Evolutionary conservation across 2,113 vertebrate genomes (phyloP), one percentile per base, ranked within the genome.

Genomic region (Bombycilla garrulus): DNA sequence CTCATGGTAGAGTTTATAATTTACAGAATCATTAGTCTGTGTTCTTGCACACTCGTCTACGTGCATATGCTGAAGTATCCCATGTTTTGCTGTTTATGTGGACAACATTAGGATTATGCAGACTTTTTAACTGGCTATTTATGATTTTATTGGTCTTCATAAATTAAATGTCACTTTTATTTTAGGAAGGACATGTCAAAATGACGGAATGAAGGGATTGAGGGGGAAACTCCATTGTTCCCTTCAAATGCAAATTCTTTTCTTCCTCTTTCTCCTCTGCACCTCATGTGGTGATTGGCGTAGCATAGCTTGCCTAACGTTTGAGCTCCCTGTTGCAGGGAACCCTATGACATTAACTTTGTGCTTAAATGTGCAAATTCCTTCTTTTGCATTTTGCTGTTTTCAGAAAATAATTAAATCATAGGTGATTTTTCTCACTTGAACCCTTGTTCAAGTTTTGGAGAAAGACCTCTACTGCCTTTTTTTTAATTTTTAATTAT

Each of bases 211-310:
- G 81, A 92, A 88, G n/a, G 42, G 71, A 36, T 1, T 66, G 90
- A 77, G 42, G 47, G 28, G 25, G n/a, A 90, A 81, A 70, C 15
- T 38, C 58, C 24, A 22, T 77, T 80, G 58, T 73, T 94, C 93
- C 60, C 74, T 96, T 94, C 85, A 96, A 71, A 92, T 96, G 88
- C 87, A 93, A 95, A 92, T 96, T 86, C 47, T 86, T 92, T 89
- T 84, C 48, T 92, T 22, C 22, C 6, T 70, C 42, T 82, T 87
- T 88, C 66, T 88, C 33, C 60, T 78, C 51, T 77, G 25, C 26
- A 15, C 54, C 71, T 78, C 3, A 7, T 58, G 60, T 67, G 8
- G 24, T 86, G 61, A 83, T 74, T 50, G 38, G 33, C 3, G 0
- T 21, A 48, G 85, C 79, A 38, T 26, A 86, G 74, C 60, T 91